Evolutionary conservation across 2,888 invertebrate species (phyloP), one percentile per base, ranked within the genome.

Genomic region (Notodonta ziczac): DNA sequence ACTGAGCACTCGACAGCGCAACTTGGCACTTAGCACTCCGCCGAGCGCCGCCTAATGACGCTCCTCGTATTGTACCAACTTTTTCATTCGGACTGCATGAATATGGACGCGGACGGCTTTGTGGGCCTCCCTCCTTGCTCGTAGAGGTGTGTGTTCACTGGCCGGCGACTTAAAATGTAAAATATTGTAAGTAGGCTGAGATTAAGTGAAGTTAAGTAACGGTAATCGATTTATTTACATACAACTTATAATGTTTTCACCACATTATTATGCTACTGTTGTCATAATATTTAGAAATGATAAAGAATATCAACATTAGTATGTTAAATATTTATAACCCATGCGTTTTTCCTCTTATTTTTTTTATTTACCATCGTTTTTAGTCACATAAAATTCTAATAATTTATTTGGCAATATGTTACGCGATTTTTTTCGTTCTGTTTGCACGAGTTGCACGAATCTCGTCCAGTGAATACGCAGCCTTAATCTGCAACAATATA

Each of bases 21-120:
- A 86, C 87, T 88, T 85, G 78, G 81, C 85, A 86, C 86, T 86
- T 82, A 82, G 77, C 73, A 73, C 74, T 76, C 74, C 70, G 67
- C 76, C 72, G 72, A 66, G 70, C 74, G 66, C 72, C 76, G 80
- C 77, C 80, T 86, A 88, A 86, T 85, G 87, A 87, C 82, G 85
- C 80, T 76, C 69, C 77, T 70, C 74, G 80, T 70, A 87, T 87
- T 87, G 87, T 87, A 82, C 82, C 80, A 87, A 87, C 83, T 87
- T 88, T 85, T 84, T 82, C 82, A 75, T 75, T 72, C 81, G 79
- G 74, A 79, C 74, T 76, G 80, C 81, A 81, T 87, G 86, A 87
- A 86, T 86, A 86, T 86, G 84, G 80, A 70, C 75, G 74, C 68
- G 72, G 72, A 72, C 73, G 76, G 78, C 80, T 83, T 83, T 84